Evolutionary conservation across 2,113 vertebrate species (phyloP), one percentile per base, ranked within the genome.

Genomic region (Malaclemys terrapin): DNA sequence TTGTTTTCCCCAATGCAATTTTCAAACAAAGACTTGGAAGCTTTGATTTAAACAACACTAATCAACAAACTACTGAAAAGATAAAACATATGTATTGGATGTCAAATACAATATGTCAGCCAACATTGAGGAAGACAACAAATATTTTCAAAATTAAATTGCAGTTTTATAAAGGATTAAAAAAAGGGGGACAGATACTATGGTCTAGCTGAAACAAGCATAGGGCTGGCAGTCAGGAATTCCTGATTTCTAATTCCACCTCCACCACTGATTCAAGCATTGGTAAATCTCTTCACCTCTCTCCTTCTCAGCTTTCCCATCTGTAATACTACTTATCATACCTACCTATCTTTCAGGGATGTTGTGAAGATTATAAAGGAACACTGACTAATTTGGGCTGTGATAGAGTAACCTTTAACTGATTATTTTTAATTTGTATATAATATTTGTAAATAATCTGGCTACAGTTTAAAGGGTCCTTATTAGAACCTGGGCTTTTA

Each of bases 241-340:
- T 42, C 88, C 29, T 85, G 31, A 8, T 12, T 84, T 93, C 78
- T 91, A 89, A 79, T 75, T 31, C 17, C 10, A 80, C 50, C 14
- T 92, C 47, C 84, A 8, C 27, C 82, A 82, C 49, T 80, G 14
- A 79, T 14, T 47, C 35, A 87, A 79, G 75, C 6, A 25, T 89
- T n/a, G 75, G 10, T 49, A 89, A 83, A 84, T 50, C 29, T 31
- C 59, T 62, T 62, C 31, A 57, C 2, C 81, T 79, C 20, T 3
- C 6, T 2, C 89, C 27, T 88, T 9, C 25, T 89, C 42, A 53
- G 0, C 19, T n/a, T 91, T 86, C 0, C 0, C 56, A 85, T 87
- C 90, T 87, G 49, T 78, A 84, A 8, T 50, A 75, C 56, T 12
- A 78, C 14, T 89, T 53, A 90, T 2, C 0, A 1, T 10, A 31